A percentile compares a stretch with the other conserved stretches of the same genome.
Evolutionary conservation across 2,888 invertebrate genomes (phyloP).

Genomic region (Azorinus chamasolen): DNA sequence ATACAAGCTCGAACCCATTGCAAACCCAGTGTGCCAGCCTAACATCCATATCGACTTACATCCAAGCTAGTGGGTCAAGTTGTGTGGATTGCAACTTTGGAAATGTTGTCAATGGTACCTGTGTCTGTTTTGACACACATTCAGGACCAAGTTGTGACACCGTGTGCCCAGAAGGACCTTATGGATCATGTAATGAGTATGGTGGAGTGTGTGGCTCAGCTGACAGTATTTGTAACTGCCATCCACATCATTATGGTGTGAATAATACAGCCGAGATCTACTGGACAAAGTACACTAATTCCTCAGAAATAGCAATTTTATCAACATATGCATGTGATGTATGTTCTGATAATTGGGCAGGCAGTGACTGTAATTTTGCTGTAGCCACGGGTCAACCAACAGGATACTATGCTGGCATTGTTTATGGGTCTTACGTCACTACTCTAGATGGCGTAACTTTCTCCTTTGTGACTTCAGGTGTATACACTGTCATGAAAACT

Average conservation of each 20-base stretch:
- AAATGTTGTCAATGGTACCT: conserved; percentile 29
- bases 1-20: conserved; percentile 43
- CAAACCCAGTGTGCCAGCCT: conserved; percentile 36
- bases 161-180: conserved; percentile 59
- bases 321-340: conserved; percentile 58
- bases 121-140: conserved; percentile 65
- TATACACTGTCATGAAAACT: conserved; percentile 50
- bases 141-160: conserved; percentile 67
- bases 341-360: conserved; percentile 71
- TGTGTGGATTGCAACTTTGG: conserved; percentile 69
- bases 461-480: conserved; percentile 59
- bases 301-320: conserved; percentile 21
- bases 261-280: conserved; percentile 41
- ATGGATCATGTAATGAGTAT: conserved; percentile 65
- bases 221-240: conserved; percentile 64
- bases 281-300: conserved; percentile 57
- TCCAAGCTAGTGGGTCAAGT: conserved; percentile 54
- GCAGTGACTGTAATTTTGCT: conserved; percentile 69
- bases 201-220: conserved; percentile 57
- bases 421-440: conserved; percentile 63
- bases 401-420: conserved; percentile 38
- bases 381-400: conserved; percentile 25
- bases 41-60: conserved; percentile 21
- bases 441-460: conserved; percentile 65
- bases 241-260: conserved; percentile 59